Percentiles rank a stretch among this genome's conserved stretches.
Evolutionary conservation across 2,888 invertebrate genomes (phyloP).

Genomic region (Chrysopilus asiliformis): DNA sequence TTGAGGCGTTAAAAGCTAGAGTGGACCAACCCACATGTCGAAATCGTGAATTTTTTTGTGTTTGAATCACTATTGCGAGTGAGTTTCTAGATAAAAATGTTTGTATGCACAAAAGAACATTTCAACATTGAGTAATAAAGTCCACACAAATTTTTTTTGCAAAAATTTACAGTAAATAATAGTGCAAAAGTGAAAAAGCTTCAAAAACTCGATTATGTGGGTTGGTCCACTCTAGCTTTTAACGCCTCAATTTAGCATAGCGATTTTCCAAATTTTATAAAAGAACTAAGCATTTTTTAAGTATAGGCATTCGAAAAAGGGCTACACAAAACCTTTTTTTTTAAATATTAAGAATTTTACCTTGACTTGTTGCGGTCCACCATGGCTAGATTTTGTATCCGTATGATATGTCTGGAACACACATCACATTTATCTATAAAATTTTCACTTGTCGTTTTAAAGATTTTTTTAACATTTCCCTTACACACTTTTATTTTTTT

Average conservation of each 20-base stretch:
- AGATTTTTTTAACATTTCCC: neutral
- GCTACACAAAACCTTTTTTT: neutral
- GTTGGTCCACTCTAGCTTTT: too few relatives aligned
- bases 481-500: neutral
- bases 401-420: slow-evolving; percentile 5
- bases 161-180: too few relatives aligned
- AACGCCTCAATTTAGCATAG: neutral
- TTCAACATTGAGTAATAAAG: too few relatives aligned
- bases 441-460: neutral
- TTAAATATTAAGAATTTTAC: slow-evolving; percentile 2
- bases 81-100: too few relatives aligned
- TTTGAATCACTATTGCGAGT: too few relatives aligned
- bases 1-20: too few relatives aligned
- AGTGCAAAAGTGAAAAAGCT: too few relatives aligned
- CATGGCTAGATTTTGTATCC: slow-evolving; percentile 14
- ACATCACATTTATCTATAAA: slow-evolving; percentile 10
- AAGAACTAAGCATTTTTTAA: neutral
- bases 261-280: neutral
- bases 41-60: too few relatives aligned
- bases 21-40: too few relatives aligned
- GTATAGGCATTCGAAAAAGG: neutral
- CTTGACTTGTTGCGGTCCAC: slow-evolving; percentile 16
- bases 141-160: too few relatives aligned
- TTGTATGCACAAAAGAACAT: too few relatives aligned
- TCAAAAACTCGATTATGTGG: too few relatives aligned